Percentiles rank a stretch among this genome's conserved stretches.
phyloP scores from a whole-genome alignment of 2,888 invertebrate genomes.

The Scrobipalpa atriplicella region DNA sequence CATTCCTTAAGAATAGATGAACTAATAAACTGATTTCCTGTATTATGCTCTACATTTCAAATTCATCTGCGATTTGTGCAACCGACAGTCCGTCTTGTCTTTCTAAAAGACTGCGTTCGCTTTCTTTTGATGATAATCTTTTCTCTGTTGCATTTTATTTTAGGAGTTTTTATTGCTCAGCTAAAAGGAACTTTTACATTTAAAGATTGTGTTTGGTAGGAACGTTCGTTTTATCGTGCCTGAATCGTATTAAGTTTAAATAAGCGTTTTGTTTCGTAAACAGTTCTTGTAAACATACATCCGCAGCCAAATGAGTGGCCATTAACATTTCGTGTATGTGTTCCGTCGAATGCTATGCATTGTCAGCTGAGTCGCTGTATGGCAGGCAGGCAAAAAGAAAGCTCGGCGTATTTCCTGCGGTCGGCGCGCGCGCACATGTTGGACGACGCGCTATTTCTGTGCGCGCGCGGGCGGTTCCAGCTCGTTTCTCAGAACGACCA shows the following conservation, averaged over 20 bases:
- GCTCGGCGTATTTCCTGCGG: constrained; percentile 54
- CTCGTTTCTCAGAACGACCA: constrained; percentile 58
- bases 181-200: neutral
- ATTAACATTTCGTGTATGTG: constrained; percentile 19
- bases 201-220: neutral
- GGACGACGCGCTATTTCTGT: constrained; percentile 54
- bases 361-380: constrained; percentile 23
- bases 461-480: constrained; percentile 52
- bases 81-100: neutral
- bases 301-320: constrained; percentile 10
- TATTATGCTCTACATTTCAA: constrained; percentile 9
- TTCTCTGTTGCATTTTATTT: neutral
- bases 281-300: constrained; percentile 9
- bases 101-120: neutral
- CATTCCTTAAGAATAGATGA: neutral
- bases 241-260: constrained; percentile 8
- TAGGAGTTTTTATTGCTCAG: neutral
- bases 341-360: constrained; percentile 19
- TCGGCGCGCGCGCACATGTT: constrained; percentile 39
- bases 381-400: constrained; percentile 46
- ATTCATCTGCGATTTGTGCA: neutral
- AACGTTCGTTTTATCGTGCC: neutral
- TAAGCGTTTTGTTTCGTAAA: constrained; percentile 1
- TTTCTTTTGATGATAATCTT: neutral
- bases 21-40: constrained; percentile 8